These are phyloP conservation scores for Chaetoderma sp. DNA, from an alignment of 2,888 invertebrate genomes.

Conservation along the genomic window DNA sequence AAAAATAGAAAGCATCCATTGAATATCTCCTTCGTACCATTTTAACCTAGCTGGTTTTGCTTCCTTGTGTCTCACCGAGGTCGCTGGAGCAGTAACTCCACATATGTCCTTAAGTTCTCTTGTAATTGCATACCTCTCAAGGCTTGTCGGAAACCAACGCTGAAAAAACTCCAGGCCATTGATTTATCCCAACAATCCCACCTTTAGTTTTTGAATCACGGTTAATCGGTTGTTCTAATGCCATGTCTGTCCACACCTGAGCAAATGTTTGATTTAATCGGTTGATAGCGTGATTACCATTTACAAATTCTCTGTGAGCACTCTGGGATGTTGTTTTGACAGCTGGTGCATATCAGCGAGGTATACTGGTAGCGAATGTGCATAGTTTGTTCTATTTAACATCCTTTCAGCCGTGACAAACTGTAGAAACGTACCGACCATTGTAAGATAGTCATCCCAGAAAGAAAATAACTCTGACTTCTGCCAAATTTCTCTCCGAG, in stretches of 20 bases:
- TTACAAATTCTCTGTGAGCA: not conserved
- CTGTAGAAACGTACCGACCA: not conserved
- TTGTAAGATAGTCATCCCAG: not conserved
- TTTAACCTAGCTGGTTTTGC: not conserved
- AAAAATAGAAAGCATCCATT: not conserved
- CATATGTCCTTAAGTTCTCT: no score
- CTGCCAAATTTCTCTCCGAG: not conserved
- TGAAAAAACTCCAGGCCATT: not conserved
- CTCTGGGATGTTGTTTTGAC: not conserved
- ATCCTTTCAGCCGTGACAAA: not conserved
- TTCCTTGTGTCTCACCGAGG: no score
- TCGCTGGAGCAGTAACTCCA: no score
- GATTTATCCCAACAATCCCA: not conserved
- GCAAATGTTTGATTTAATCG: no score
- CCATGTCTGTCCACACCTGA: no score
- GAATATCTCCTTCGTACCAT: not conserved
- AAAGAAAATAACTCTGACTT: not conserved
- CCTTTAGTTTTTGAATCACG: not conserved
- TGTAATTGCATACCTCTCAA: not conserved
- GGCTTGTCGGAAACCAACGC: not conserved
- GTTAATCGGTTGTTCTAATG: not conserved
- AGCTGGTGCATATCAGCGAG: no score
- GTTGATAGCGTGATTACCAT: not conserved
- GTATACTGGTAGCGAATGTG: not conserved
- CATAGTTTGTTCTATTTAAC: not conserved